Evolutionary conservation across 2,797 vertebrate genomes (phyloP), one percentile per base, ranked within the genome.

Genomic region (Arnoldichthys spilopterus): DNA sequence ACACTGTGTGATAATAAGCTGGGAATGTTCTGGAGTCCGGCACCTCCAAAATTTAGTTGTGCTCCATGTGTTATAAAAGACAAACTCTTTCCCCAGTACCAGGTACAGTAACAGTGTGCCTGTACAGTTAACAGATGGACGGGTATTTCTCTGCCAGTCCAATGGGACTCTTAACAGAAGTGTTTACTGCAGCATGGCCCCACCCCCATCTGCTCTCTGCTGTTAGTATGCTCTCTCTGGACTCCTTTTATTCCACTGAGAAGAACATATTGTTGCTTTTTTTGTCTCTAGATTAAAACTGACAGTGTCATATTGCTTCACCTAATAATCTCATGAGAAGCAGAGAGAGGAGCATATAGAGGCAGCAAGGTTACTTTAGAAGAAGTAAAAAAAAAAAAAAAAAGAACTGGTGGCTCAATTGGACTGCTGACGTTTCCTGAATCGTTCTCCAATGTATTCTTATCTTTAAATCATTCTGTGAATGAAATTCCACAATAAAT

Each of bases 21-120:
- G 7, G 93, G 91, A 87, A 88, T 91, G 87, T 92, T 94, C 85
- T 95, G 91, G 90, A 89, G 84, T 79, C 89, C 88, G 74, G 84
- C 89, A 72, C 88, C 91, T 76, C 89, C 93, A 13, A 94, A 95
- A 87, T 94, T 94, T 69, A 89, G 90, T 64, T 89, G 88, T 82
- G 86, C 91, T 13, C 85, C 92, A 26, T 92, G 87, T 81, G 70
- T 87, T 40, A 86, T 94, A 79, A 93, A 88, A 77, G 82, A 93
- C 85, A 90, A 74, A 0, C 81, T 95, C n/a, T 94, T 94, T 87
- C 85, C 93, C 62, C 86, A 91, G 22, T 93, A 92, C 82, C 88
- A 95, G 92, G 93, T 95, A 92, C 20, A 37, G 40, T 51, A 26
- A 34, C 45, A 45, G n/a, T 32, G 54, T 13, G 54, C 34, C 54